These are phyloP conservation scores for Allacma fusca DNA, from an alignment of 2,888 invertebrate genomes.

Conservation along the genomic window DNA sequence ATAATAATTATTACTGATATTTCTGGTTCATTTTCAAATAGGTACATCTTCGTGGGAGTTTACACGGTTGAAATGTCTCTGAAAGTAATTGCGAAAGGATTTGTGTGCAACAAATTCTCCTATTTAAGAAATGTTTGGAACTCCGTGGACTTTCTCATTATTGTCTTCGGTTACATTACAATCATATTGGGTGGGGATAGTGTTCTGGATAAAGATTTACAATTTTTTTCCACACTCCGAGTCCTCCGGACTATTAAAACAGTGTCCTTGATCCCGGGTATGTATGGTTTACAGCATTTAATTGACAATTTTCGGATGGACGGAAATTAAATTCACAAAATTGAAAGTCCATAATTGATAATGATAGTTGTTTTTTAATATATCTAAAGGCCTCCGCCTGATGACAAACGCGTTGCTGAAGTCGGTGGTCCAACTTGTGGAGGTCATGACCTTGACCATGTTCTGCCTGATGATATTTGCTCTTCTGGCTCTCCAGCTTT, in stretches of 20 bases:
- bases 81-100: slow-evolving; percentile 93
- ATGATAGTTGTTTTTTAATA: slow-evolving; percentile 64
- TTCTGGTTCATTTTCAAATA: background rate
- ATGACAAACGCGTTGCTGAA: slow-evolving; percentile 94
- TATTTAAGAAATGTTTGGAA: slow-evolving; percentile 97
- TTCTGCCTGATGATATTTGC: slow-evolving; percentile 98
- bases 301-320: background rate
- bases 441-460: slow-evolving; percentile 94
- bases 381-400: slow-evolving; percentile 75
- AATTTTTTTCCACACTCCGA: slow-evolving; percentile 90
- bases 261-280: slow-evolving; percentile 95
- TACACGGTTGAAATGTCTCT: slow-evolving; percentile 95
- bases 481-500: slow-evolving; percentile 92
- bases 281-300: slow-evolving; percentile 54
- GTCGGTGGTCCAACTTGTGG: slow-evolving; percentile 92
- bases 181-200: slow-evolving; percentile 84
- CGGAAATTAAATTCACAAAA: background rate
- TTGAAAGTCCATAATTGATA: background rate
- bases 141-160: slow-evolving; percentile 81
- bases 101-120: slow-evolving; percentile 92
- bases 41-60: background rate
- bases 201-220: slow-evolving; percentile 66
- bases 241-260: slow-evolving; percentile 90
- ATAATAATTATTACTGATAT: background rate
- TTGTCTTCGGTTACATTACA: slow-evolving; percentile 94